Conservation (phyloP, 2,888 invertebrate genomes). For the Antitype chi region DNA sequence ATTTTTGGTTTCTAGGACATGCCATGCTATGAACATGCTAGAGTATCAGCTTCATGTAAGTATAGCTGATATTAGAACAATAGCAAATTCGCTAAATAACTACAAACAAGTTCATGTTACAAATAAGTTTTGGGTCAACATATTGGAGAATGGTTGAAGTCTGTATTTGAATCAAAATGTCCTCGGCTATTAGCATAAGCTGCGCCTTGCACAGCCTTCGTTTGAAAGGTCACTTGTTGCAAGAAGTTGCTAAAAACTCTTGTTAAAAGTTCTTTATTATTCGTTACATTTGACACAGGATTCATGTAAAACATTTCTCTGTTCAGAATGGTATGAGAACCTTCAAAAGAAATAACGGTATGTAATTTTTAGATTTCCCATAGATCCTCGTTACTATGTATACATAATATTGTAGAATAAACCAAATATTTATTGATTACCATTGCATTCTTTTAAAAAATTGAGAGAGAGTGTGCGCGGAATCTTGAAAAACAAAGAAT, state of each 20-base stretch:
- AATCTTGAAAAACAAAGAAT: background rate
- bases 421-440: background rate
- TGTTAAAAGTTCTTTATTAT: conserved; percentile 20
- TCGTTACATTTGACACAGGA: conserved; percentile 12
- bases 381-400: background rate
- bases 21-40: too few relatives aligned
- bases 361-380: background rate
- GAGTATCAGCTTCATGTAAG: too few relatives aligned
- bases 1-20: too few relatives aligned
- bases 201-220: conserved; percentile 18
- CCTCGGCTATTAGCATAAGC: background rate
- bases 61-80: too few relatives aligned
- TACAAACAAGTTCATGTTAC: too few relatives aligned
- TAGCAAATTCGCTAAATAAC: too few relatives aligned
- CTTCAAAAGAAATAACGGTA: too few relatives aligned
- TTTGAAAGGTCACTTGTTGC: conserved; percentile 2
- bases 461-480: background rate
- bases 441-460: background rate
- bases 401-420: background rate
- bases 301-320: too few relatives aligned
- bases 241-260: conserved; percentile 8
- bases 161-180: conserved; percentile 33
- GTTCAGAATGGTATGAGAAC: too few relatives aligned
- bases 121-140: background rate
- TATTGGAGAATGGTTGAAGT: conserved; percentile 1